Base-by-base conservation (phyloP, 2,888 invertebrate genomes). In the Muscina levida region DNA sequence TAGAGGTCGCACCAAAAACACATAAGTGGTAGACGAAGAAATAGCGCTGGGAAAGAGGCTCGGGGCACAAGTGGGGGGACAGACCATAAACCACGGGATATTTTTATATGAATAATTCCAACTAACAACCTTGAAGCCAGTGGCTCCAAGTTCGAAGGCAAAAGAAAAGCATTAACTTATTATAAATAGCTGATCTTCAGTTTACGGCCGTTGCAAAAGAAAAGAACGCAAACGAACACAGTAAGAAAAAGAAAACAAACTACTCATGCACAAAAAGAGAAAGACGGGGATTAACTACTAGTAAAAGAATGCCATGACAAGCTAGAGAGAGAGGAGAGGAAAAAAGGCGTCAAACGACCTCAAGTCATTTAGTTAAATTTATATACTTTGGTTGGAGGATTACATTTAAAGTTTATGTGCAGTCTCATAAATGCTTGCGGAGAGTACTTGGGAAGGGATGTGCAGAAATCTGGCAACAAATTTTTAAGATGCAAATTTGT, bases 61-160 rank as follows among this genome's bases (percentile, higher is more conserved):
- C n/a, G n/a, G n/a, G n/a, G n/a, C n/a, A n/a, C n/a, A n/a, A n/a
- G n/a, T n/a, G n/a, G n/a, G n/a, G 31, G 31, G 31, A 8, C 3
- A 48, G 26, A 6, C 67, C 67, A 51, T n/a, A 68, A 68, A 56
- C 68, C 68, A 42, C 68, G 68, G 68, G 68, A 68, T 68, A 56
- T 56, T 68, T 68, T 68, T 56, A 42, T 42, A 67, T 42, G 19
- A 65, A 48, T 72, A 79, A 77, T 73, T 77, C 73, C 80, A 77
- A 46, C 22, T 72, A 71, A 71, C 77, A 81, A 77, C 81, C 81
- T 77, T 81, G 81, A 77, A 65, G 68, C 68, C 37, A 22, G 67
- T 66, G 51, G 17, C 13, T 31, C 5, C 15, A 72, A 66, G 15
- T 51, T 31, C 31, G 31, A 31, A 15, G 19, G 11, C 51, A 65